phyloP scores from a whole-genome alignment of 2,113 vertebrate species.

The Mellivora capensis region DNA sequence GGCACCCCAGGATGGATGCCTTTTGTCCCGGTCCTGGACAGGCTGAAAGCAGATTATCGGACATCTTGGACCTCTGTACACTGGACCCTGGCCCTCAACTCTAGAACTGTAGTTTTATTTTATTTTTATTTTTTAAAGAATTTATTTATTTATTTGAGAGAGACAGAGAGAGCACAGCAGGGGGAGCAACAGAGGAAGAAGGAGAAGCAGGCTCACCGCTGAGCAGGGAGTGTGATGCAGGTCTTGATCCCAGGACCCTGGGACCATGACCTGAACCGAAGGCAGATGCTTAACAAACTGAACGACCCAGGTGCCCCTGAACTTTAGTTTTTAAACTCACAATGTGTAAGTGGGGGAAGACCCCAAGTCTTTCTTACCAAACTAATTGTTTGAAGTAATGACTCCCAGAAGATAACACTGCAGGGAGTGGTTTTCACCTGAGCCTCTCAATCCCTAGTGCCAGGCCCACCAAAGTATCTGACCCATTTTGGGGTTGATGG shows the following conservation, averaged over 20 bases:
- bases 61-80: not conserved
- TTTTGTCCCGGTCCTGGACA: not conserved
- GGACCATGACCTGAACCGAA: not conserved
- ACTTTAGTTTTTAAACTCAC: not conserved
- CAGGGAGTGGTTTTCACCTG: not conserved
- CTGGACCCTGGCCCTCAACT: not conserved
- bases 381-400: not conserved
- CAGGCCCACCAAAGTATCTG: not conserved
- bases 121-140: not conserved
- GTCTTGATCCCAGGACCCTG: not conserved
- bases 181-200: not conserved
- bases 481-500: too few species aligned
- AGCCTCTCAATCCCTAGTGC: not conserved
- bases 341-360: not conserved
- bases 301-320: not conserved
- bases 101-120: not conserved
- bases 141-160: not conserved
- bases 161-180: not conserved
- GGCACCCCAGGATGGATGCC: too few species aligned
- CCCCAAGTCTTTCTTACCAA: not conserved
- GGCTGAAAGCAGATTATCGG: not conserved
- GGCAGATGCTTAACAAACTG: not conserved
- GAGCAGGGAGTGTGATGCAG: not conserved
- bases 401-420: not conserved
- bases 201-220: not conserved